Percentiles rank a stretch among this genome's conserved stretches.
Conservation (phyloP, 2,888 invertebrate genomes). For the Papilio protenor region DNA sequence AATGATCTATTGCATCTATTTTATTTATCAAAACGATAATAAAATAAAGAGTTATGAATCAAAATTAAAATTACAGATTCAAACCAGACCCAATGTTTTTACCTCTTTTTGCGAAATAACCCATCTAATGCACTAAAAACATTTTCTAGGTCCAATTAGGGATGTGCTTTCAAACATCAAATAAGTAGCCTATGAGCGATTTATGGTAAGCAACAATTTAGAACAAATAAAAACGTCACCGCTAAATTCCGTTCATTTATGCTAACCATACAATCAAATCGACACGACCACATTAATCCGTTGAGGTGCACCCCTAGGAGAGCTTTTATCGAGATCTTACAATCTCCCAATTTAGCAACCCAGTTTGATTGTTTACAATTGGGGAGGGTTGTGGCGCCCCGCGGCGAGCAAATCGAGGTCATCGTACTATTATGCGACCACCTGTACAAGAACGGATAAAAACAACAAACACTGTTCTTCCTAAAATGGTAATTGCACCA, state of each 20-base stretch:
- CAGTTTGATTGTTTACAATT: slow-evolving; percentile 68
- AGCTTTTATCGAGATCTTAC: slow-evolving; percentile 63
- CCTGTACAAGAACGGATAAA: slow-evolving; percentile 56
- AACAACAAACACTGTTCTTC: slow-evolving; percentile 46
- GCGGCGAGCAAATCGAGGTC: slow-evolving; percentile 66
- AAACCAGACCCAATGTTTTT: too few species aligned
- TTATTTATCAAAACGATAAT: not conserved
- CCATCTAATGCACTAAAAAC: not conserved
- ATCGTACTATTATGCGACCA: slow-evolving; percentile 65
- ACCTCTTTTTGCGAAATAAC: too few species aligned
- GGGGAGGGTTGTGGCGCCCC: slow-evolving; percentile 60
- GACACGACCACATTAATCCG: slow-evolving; percentile 39
- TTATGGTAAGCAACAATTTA: not conserved
- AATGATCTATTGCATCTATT: not conserved
- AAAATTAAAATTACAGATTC: not conserved
- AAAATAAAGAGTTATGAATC: not conserved
- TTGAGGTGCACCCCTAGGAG: slow-evolving; percentile 49
- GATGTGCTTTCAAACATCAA: not conserved
- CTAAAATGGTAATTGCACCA: slow-evolving; percentile 45
- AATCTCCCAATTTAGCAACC: slow-evolving; percentile 69
- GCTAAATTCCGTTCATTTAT: not conserved
- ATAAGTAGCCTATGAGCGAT: too few species aligned
- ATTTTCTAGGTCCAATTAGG: not conserved
- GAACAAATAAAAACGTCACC: not conserved
- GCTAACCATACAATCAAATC: slow-evolving; percentile 17